Evolutionary conservation across 2,113 vertebrate species (phyloP), one percentile per base, ranked within the genome.

Genomic region (Malurus alboscapulatus): DNA sequence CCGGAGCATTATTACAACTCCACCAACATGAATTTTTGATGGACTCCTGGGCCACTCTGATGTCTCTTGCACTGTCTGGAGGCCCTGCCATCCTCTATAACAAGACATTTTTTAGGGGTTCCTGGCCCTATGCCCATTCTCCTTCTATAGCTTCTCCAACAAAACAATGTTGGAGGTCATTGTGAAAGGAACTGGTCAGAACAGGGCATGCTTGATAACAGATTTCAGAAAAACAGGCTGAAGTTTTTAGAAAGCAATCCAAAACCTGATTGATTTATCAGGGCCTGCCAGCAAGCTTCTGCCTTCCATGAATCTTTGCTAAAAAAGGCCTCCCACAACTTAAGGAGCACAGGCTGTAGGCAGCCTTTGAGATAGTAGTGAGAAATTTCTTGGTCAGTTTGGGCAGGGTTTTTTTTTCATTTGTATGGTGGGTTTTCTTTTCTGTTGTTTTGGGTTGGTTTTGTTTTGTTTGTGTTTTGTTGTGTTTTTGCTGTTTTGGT

Each of bases 231-330:
- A 90, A 94, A 71, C 25, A 90, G 42, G 55, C 44, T 90, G 68
- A 75, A 84, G 55, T 58, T 90, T 94, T 94, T 51, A 51, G 85
- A 93, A 92, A 86, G 34, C 68, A 86, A 71, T 88, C 36, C 76
- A 74, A 90, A 26, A 84, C 59, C 51, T 69, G 82, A 88, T 30
- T 88, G 93, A 96, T 96, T 94, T 93, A 92, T 32, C 85, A 80
- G 38, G 6, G 17, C 40, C 40, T 92, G 75, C 71, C 86, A 75
- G 59, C 24, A 36, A 74, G 55, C 51, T 67, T 69, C 61, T 83
- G 40, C 36, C 63, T 79, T 66, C 44, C 42, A 50, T 81, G 80
- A 92, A 83, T 93, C 79, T 88, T 66, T 71, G 34, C 68, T 45
- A 77, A 80, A 87, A 88, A 51, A 88, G 25, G 32, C 38, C 6